phyloP scores from a whole-genome alignment of 2,797 vertebrate genomes.

The Adrianichthys oophorus region DNA sequence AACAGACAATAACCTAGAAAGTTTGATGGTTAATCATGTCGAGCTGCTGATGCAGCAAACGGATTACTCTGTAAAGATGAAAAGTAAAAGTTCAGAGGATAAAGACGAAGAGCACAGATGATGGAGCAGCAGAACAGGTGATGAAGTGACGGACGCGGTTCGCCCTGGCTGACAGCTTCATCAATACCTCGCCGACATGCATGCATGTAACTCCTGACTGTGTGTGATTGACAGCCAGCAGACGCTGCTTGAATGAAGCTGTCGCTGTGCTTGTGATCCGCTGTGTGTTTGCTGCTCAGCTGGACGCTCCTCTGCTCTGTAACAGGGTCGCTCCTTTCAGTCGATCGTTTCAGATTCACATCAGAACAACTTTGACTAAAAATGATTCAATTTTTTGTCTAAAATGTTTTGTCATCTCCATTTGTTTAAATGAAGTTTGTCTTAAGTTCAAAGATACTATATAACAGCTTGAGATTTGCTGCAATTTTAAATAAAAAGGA shows the following conservation, averaged over 20 bases:
- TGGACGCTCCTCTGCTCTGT: conserved; percentile 63
- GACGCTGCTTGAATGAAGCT: conserved; percentile 81
- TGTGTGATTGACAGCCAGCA: conserved; percentile 83
- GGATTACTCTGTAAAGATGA: conserved; percentile 7
- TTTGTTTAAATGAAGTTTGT: no score
- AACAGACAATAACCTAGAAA: no score
- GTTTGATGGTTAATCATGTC: no score
- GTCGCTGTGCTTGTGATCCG: conserved; percentile 78
- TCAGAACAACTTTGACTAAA: no score
- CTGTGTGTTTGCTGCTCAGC: conserved; percentile 65
- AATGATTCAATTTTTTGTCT: no score
- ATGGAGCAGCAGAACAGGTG: conserved; percentile 48
- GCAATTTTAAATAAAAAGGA: no score
- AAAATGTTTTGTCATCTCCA: no score
- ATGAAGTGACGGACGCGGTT: conserved; percentile 74
- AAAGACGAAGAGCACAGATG: background rate
- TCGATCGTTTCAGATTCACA: no score
- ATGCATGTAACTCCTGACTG: conserved; percentile 28
- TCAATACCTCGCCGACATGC: conserved; percentile 76
- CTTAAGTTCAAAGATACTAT: no score
- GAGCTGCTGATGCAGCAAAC: no score
- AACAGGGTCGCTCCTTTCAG: conserved; percentile 79
- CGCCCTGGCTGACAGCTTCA: conserved; percentile 70
- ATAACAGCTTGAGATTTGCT: no score
- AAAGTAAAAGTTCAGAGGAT: conserved; percentile 19